Evolutionary conservation across 2,888 invertebrate species (phyloP).

Genomic region (Leuctra nigra): DNA sequence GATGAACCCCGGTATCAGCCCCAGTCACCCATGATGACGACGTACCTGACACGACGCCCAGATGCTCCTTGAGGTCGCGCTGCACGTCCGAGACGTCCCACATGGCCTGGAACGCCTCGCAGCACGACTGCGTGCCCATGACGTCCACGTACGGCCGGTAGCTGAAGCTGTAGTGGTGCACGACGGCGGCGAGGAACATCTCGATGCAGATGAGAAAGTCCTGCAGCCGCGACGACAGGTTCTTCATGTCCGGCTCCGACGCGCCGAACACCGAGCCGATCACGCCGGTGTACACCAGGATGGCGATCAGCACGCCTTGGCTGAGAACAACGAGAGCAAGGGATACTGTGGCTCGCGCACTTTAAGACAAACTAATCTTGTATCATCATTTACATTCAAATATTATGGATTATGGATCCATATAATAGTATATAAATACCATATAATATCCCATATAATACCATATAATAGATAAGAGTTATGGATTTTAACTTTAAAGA

Average conservation of each 20-base stretch:
- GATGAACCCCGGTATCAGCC: no score
- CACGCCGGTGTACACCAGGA: slow-evolving; percentile 74
- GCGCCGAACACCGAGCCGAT: slow-evolving; percentile 71
- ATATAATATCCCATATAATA: no score
- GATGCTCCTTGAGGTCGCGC: slow-evolving; percentile 86
- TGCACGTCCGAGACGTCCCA: slow-evolving; percentile 96
- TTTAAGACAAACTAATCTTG: no score
- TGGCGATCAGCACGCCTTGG: slow-evolving; percentile 85
- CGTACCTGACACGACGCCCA: slow-evolving; percentile 73
- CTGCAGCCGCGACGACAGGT: slow-evolving; percentile 73
- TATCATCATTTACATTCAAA: no score
- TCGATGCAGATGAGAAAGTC: slow-evolving; percentile 96
- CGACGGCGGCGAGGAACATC: slow-evolving; percentile 94
- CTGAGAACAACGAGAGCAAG: no score
- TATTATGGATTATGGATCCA: no score
- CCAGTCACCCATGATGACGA: slow-evolving; percentile 29
- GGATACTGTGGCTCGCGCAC: no score
- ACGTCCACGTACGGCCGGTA: slow-evolving; percentile 70
- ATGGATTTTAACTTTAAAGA: no score
- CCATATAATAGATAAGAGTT: no score
- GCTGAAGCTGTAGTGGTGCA: slow-evolving; percentile 95
- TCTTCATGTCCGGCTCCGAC: slow-evolving; percentile 57
- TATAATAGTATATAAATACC: no score
- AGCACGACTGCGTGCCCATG: slow-evolving; percentile 47
- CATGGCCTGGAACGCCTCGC: slow-evolving; percentile 82